phyloP scores from a whole-genome alignment of 2,797 vertebrate species.

The Uromys caudimaculatus region DNA sequence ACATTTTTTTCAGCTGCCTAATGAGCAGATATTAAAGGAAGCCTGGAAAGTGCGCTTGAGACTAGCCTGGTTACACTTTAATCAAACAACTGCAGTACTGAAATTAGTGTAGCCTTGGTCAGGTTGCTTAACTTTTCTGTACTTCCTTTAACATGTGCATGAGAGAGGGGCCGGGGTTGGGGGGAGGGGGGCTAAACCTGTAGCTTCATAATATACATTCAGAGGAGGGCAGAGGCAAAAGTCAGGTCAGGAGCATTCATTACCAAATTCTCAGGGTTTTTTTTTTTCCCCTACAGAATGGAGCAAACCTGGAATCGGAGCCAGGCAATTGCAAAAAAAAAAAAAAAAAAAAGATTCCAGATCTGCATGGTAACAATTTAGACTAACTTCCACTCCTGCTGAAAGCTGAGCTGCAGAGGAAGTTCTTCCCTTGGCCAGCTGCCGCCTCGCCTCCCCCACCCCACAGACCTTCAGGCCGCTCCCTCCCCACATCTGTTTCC shows the following conservation, averaged over 20 bases:
- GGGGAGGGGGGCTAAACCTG: slow-evolving; percentile 36
- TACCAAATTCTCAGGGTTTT: slow-evolving; percentile 67
- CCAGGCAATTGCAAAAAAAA: slow-evolving; percentile 56
- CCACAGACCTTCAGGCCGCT: slow-evolving; percentile 57
- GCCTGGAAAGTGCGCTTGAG: slow-evolving; percentile 18
- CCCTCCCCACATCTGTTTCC: slow-evolving; percentile 80
- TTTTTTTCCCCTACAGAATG: slow-evolving; percentile 52
- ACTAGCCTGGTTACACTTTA: slow-evolving; percentile 60
- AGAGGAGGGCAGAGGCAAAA: slow-evolving; percentile 80
- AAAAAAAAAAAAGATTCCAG: slow-evolving; percentile 11
- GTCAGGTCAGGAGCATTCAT: slow-evolving; percentile 72
- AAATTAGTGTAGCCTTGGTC: slow-evolving; percentile 60
- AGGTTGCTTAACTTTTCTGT: slow-evolving; percentile 65
- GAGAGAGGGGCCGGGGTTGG: not conserved
- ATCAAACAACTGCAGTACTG: slow-evolving; percentile 53
- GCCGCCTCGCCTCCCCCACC: slow-evolving; percentile 66
- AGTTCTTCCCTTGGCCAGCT: slow-evolving; percentile 73
- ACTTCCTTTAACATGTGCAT: slow-evolving; percentile 67
- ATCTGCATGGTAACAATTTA: slow-evolving; percentile 73
- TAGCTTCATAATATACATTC: slow-evolving; percentile 69
- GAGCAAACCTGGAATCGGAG: slow-evolving; percentile 62
- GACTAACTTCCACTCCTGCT: slow-evolving; percentile 69
- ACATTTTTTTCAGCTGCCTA: not conserved
- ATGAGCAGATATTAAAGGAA: slow-evolving; percentile 22
- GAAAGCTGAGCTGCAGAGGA: slow-evolving; percentile 70